Evolutionary conservation across 2,113 vertebrate species (phyloP).

Genomic region (Clupea harengus): DNA sequence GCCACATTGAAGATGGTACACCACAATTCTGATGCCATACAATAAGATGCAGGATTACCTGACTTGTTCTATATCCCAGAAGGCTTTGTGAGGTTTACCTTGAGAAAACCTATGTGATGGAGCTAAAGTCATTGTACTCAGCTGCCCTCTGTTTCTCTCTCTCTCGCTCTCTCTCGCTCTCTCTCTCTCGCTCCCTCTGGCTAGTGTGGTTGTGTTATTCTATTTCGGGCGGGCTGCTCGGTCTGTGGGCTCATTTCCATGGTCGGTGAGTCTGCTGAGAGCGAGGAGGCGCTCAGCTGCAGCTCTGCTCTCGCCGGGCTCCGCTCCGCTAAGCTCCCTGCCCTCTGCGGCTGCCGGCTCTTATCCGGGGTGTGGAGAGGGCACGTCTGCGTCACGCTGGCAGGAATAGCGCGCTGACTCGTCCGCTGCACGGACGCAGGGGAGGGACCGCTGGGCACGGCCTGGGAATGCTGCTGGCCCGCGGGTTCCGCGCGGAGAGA

Average conservation of each 20-base stretch:
- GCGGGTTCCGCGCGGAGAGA: constrained; percentile 18
- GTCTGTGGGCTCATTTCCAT: constrained; percentile 14
- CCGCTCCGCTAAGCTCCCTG: not conserved
- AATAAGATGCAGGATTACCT: too few relatives aligned
- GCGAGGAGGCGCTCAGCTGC: not conserved
- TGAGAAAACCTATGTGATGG: not conserved
- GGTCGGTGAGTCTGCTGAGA: not conserved
- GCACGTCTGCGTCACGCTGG: constrained; percentile 17
- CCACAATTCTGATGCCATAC: too few relatives aligned
- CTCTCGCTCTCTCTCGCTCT: not conserved
- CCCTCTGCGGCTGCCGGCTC: constrained; percentile 3
- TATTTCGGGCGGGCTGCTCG: not conserved
- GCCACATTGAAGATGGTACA: too few relatives aligned
- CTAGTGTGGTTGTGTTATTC: constrained; percentile 9
- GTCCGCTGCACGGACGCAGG: not conserved
- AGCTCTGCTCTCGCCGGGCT: not conserved
- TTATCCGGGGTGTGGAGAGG: constrained; percentile 33
- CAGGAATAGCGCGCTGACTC: constrained; percentile 24
- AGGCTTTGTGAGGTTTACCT: not conserved
- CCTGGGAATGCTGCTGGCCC: constrained; percentile 23
- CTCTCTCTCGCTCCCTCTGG: not conserved
- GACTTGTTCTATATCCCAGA: not conserved
- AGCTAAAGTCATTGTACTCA: not conserved
- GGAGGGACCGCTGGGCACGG: not conserved
- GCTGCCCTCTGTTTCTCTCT: not conserved